A percentile compares a stretch with the other conserved stretches of the same genome.
These are phyloP conservation scores for Chirona hameri DNA, from an alignment of 2,888 invertebrate species.

Conservation along the genomic window DNA sequence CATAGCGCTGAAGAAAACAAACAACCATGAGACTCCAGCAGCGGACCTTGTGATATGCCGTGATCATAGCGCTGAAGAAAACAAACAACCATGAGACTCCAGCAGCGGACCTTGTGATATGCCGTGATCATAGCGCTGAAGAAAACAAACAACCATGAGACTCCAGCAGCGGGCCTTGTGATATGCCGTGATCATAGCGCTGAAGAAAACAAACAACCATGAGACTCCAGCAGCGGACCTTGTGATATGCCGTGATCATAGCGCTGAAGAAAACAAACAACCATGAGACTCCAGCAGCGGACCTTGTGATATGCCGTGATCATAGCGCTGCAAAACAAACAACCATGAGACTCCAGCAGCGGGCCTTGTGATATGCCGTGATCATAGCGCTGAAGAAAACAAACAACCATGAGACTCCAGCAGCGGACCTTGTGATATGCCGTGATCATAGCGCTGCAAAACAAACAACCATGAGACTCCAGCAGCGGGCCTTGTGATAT, in stretches of 20 bases:
- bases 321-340: too few species aligned
- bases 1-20: too few species aligned
- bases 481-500: slow-evolving; percentile 59
- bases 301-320: slow-evolving; percentile 67
- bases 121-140: too few species aligned
- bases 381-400: too few species aligned
- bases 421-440: slow-evolving; percentile 59
- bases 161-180: slow-evolving; percentile 63
- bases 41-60: slow-evolving; percentile 61
- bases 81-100: slow-evolving; percentile 94
- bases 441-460: too few species aligned
- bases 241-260: slow-evolving; percentile 73
- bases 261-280: too few species aligned
- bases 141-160: too few species aligned
- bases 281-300: slow-evolving; percentile 84
- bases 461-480: slow-evolving; percentile 94
- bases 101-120: slow-evolving; percentile 59
- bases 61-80: too few species aligned
- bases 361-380: slow-evolving; percentile 66
- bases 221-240: slow-evolving; percentile 71
- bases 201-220: too few species aligned
- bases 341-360: slow-evolving; percentile 85
- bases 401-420: slow-evolving; percentile 93
- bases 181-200: slow-evolving; percentile 80
- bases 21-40: slow-evolving; percentile 90